Evolutionary conservation across 2,888 invertebrate genomes (phyloP), one percentile per base, ranked within the genome.

Genomic region (Alsophila aescularia): DNA sequence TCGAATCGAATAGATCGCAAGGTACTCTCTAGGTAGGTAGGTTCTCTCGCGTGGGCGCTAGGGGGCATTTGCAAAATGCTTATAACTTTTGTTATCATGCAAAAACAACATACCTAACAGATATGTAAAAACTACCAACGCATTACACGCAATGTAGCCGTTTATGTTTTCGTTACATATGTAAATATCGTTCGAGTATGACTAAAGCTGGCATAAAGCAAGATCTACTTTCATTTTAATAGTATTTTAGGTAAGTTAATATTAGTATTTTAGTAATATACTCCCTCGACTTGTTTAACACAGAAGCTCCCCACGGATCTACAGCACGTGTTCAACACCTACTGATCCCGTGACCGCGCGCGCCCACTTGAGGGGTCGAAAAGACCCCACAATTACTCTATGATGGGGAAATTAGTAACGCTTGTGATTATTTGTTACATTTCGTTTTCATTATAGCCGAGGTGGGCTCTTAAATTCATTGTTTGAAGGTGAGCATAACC

Each of bases 291-390:
- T 42, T 36, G 27, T 12, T 29, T 50, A 15, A 42, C 57, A 60
- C 65, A 70, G 75, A 27, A 24, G 51, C 48, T 47, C 60, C 59
- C 81, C 77, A 75, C 77, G 81, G 81, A 83, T 81, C 77, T 70
- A 73, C 73, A 87, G 87, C 90, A 90, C 90, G 90, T 90, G 90
- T 87, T 88, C 85, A 69, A 81, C 85, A 83, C 83, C 81, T 82
- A 75, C 70, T 72, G 75, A 77, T 75, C 77, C 73, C 74, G 76
- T 78, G 83, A 73, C 80, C 79, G 70, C 70, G 66, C 64, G 64
- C 67, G 64, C 52, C 53, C 40, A 56, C 37, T 35, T 15, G 58
- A 66, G 78, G 81, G 82, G 81, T 70, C 64, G 59, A 24, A 37
- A 49, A 66, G 69, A 73, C 81, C 75, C 72, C 68, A 69, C 78